Conservation (phyloP, 2,113 vertebrate genomes). For the Calidris pugnax region DNA sequence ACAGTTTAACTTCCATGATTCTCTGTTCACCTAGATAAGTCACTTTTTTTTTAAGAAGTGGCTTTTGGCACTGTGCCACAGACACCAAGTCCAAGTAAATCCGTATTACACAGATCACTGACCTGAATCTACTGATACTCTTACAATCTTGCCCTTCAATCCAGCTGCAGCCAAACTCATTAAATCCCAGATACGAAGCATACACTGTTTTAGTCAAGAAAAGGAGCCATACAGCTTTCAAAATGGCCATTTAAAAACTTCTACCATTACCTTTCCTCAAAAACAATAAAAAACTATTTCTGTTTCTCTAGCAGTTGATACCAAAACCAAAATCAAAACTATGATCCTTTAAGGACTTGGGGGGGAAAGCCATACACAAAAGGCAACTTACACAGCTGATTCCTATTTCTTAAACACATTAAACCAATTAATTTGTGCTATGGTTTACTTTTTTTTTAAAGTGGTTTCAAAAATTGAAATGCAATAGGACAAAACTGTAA, state of each 20-base stretch:
- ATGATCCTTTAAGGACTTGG: neutral
- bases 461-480: neutral
- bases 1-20: neutral
- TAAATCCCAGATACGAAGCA: neutral
- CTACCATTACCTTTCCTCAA: neutral
- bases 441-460: neutral
- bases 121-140: slow-evolving; percentile 46
- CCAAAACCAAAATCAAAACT: neutral
- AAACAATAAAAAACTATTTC: neutral
- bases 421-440: neutral
- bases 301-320: neutral
- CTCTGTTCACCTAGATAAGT: neutral
- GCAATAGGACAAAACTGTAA: neutral
- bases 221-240: neutral
- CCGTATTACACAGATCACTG: slow-evolving; percentile 32
- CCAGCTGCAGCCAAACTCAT: neutral
- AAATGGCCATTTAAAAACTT: neutral
- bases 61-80: neutral
- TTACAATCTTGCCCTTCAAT: neutral
- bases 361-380: neutral
- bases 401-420: neutral
- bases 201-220: neutral
- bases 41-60: neutral
- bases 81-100: slow-evolving; percentile 13
- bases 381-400: neutral